phyloP scores from a whole-genome alignment of 2,797 vertebrate genomes.

The Notoglanidium macrostoma region DNA sequence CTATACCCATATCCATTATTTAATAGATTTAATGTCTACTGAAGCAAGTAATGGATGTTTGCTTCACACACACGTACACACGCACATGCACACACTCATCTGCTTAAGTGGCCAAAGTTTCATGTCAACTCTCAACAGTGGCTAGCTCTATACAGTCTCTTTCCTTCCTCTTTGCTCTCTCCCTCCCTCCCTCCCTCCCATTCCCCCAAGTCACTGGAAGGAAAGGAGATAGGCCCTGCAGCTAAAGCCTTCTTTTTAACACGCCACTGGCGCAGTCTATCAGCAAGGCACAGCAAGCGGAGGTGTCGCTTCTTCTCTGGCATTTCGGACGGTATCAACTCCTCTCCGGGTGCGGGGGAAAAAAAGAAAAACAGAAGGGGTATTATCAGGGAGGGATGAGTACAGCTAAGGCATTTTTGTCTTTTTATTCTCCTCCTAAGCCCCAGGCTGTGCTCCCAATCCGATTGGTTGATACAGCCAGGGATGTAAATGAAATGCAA shows the following conservation, averaged over 20 bases:
- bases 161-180: constrained; percentile 63
- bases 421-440: constrained; percentile 86
- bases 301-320: constrained; percentile 85
- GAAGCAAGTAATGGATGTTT: constrained; percentile 46
- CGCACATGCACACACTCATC: constrained; percentile 55
- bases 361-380: constrained; percentile 83
- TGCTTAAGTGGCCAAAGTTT: constrained; percentile 43
- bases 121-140: constrained; percentile 55
- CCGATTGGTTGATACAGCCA: constrained; percentile 93
- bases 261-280: constrained; percentile 78
- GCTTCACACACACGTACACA: constrained; percentile 16
- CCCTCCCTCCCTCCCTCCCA: constrained; percentile 52
- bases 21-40: constrained; percentile 56
- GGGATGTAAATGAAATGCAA: constrained; percentile 97
- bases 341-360: constrained; percentile 78
- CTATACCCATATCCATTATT: constrained; percentile 66
- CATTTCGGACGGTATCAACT: constrained; percentile 87
- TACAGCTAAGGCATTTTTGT: constrained; percentile 85
- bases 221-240: constrained; percentile 78
- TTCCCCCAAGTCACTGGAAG: constrained; percentile 70
- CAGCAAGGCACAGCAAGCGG: constrained; percentile 81
- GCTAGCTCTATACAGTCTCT: constrained; percentile 76
- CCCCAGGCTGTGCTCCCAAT: constrained; percentile 86
- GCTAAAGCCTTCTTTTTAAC: constrained; percentile 84
- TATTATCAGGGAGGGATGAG: constrained; percentile 86